Evolutionary conservation across 1,140 invertebrate genomes (phyloP).

Genomic region (Neomicropteryx cornuta): DNA sequence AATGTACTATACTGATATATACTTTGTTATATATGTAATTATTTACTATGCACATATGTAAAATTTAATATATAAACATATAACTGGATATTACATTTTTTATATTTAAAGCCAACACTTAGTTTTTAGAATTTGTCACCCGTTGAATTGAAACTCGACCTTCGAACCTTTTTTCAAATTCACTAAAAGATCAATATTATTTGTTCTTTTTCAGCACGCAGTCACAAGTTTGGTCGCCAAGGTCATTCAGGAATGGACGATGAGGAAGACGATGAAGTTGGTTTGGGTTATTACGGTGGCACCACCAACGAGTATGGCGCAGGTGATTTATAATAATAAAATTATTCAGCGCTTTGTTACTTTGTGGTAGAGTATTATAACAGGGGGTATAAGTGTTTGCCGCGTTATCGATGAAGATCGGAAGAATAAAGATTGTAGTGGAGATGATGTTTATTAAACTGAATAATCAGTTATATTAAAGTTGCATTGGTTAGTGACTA

Average conservation of each 20-base stretch:
- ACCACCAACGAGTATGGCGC: slow-evolving; percentile 16
- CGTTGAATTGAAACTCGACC: too few relatives aligned
- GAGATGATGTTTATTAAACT: too few relatives aligned
- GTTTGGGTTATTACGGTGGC: slow-evolving; percentile 23
- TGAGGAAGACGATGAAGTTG: slow-evolving; percentile 47
- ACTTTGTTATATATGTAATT: too few relatives aligned
- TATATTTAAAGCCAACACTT: neutral
- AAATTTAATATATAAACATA: neutral
- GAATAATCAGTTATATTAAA: too few relatives aligned
- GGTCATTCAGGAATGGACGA: slow-evolving; percentile 43
- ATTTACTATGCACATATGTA: neutral
- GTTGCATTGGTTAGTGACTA: too few relatives aligned
- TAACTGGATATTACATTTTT: neutral
- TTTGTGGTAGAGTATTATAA: neutral
- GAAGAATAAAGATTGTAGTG: too few relatives aligned
- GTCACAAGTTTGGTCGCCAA: slow-evolving; percentile 75
- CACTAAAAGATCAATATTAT: too few relatives aligned
- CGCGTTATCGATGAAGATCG: too few relatives aligned
- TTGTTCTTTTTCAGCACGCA: slow-evolving; percentile 61
- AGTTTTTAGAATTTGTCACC: neutral
- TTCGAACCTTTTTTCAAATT: too few relatives aligned
- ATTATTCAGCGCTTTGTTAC: neutral
- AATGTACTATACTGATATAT: too few relatives aligned
- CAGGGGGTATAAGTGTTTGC: neutral
- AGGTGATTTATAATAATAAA: too few relatives aligned